These are phyloP conservation scores for Clamator glandarius DNA, from an alignment of 2,797 vertebrate species.

Conservation along the genomic window DNA sequence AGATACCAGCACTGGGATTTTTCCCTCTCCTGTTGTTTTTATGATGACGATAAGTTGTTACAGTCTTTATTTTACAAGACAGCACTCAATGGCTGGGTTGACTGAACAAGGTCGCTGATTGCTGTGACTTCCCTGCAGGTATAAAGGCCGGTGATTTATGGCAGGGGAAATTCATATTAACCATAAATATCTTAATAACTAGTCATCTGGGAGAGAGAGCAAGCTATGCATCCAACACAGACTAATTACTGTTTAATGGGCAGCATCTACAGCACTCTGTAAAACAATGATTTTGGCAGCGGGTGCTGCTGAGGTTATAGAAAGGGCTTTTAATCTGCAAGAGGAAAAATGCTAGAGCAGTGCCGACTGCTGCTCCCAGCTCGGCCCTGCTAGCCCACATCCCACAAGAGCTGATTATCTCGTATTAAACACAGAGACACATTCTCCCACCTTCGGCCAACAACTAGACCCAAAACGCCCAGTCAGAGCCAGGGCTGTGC, in stretches of 20 bases:
- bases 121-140: slow-evolving; percentile 58
- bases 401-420: neutral
- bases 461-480: accelerated
- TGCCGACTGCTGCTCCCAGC: neutral
- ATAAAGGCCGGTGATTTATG: slow-evolving; percentile 49
- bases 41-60: slow-evolving; percentile 27
- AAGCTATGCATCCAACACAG: neutral
- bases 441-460: neutral
- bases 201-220: slow-evolving; percentile 24
- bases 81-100: neutral
- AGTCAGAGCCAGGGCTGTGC: neutral
- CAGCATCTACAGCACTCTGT: neutral
- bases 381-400: neutral
- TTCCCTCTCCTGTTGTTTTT: slow-evolving; percentile 61
- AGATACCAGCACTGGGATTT: slow-evolving; percentile 50
- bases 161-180: slow-evolving; percentile 62
- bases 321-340: slow-evolving; percentile 15
- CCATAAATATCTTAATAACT: slow-evolving; percentile 67
- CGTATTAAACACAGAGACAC: accelerated
- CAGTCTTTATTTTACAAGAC: slow-evolving; percentile 53
- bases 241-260: slow-evolving; percentile 58
- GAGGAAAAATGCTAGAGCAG: neutral
- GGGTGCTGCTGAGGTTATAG: slow-evolving; percentile 6
- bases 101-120: slow-evolving; percentile 16
- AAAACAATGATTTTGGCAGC: slow-evolving; percentile 21